Base-by-base conservation (phyloP, 2,797 vertebrate species). In the Crax fasciolata region DNA sequence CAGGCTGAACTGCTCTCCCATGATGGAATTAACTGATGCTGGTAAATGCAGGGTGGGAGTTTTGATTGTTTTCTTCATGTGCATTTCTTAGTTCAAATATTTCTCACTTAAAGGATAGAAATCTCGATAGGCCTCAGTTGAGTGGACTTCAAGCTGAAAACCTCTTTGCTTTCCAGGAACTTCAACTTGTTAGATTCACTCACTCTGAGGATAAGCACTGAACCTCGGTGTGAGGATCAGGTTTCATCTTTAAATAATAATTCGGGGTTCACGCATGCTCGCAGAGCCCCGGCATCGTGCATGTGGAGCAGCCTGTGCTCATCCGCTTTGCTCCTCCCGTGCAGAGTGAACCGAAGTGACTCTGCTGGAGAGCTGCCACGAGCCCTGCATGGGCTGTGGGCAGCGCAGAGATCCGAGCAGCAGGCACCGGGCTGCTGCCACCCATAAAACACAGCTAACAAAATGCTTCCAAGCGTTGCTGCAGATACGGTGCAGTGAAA, bases 111-210 rank as follows among this genome's bases (percentile, higher is more conserved):
- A 77, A 4, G 46, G 17, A 1, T 51, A 24, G 63, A 94, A 87
- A 58, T 49, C 28, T 66, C 62, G 32, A 76, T 82, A 80, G 13
- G 16, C 58, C 55, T 75, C 35, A 70, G 68, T 35, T 23, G 10
- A 24, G 49, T 30, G 24, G 28, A 66, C 79, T 5, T 38, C 66
- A 83, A 90, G 15, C 55, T 2, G 17, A 84, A 94, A 96, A 65
- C 38, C 21, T 77, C 41, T 88, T 80, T 76, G 73, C 93, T 94
- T 94, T 95, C 90, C 87, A 94, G 90, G 93, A 88, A 91, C 87
- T 78, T 81, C 51, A 25, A 1, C 77, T 93, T 57, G 58, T 76
- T 91, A 81, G 39, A 48, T 76, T 81, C 83, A 78, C 5, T 55
- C 21, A 38, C 43, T 86, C 83, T 68, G 83, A 88, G 76, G 35